Base-by-base conservation (phyloP, 2,113 vertebrate species). In the Erythrocercus mccallii region DNA sequence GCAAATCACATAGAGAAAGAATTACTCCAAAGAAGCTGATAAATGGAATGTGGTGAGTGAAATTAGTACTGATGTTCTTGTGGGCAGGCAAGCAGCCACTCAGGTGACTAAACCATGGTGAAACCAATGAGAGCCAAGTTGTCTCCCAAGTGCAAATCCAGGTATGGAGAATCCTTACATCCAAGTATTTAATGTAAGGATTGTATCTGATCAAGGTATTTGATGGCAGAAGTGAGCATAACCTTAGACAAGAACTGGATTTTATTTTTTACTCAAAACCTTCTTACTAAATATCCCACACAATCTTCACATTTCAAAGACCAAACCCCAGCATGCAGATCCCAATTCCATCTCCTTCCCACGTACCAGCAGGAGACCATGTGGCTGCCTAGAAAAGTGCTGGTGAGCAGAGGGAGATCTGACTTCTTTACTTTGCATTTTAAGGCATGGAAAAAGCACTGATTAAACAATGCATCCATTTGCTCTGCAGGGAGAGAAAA, bases 351-450 rank as follows among this genome's bases (percentile, higher is more conserved):
- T 2, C 53, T 37, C 81, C 66, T 95, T 57, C 45, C 58, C 71
- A 97, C 97, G 5, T 99, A 99, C 99, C 99, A 99, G 98, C 99
- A 99, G 80, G 99, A 96, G 88, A 99, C 98, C 98, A 99, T 99
- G 95, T 99, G 98, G 97, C 98, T 99, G 74, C 99, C 98, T 16
- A 99, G 98, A 94, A 99, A 99, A 0, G 98, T 99, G 94, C 99
- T 99, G 60, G 99, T 98, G 96, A 99, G 98, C 68, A 99, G 97
- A 69, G 99, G 99, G 86, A 99, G 99, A 88, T 99, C 99, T 5
- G 99, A 98, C 95, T 99, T 99, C 97, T 98, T 99, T 69, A 99
- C 98, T 84, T 98, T 99, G 94, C 94, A 98, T 97, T 99, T 99
- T 90, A 99, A 97, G 48, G 99, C 99, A 35, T 99, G 98, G 78